Base-by-base conservation (phyloP, 1,140 invertebrate species). In the Cryptotermes secundus region DNA sequence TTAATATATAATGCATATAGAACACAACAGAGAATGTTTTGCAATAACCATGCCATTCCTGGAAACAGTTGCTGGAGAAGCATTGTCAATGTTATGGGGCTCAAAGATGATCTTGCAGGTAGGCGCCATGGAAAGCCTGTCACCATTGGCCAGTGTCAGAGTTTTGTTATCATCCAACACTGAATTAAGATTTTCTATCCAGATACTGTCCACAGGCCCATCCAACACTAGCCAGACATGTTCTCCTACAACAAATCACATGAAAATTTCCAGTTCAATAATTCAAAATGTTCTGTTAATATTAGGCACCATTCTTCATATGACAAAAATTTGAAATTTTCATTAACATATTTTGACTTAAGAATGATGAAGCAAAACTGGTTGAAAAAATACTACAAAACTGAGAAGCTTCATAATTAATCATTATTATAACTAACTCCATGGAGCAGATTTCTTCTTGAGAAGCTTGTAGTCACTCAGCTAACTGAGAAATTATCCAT, bases 111-210 rank as follows among this genome's bases (percentile, higher is more conserved):
- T 97, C 91, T 99, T 99, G 85, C 96, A 97, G 12, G 94, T 96
- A 0, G 96, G 93, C 0, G 97, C 94, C 97, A 99, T 98, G 2
- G 95, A 94, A 34, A 99, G 92, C 82, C 97, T 92, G 91, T 99
- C 97, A 35, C 97, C 97, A 88, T 99, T 99, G 26, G 97, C 97
- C 85, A 99, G 90, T 7, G 97, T 98, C 79, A 98, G 89, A 0
- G 96, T 98, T 90, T 97, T 97, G 88, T 99, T 99, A 88, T 99
- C 98, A 89, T 99, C 97, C 45, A 99, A 89, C 1, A 99, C 98
- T 0, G 97, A 98, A 90, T 99, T 99, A 84, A 99, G 92, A 90
- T 99, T 99, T 91, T 99, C 97, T 86, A 99, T 99, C 98, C 98
- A 99, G 86, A 98, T 97, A 87, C 96, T 97, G 88, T 99, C 97